Evolutionary conservation across 2,888 invertebrate species (phyloP), one percentile per base, ranked within the genome.

Genomic region (Chouioia cunea): DNA sequence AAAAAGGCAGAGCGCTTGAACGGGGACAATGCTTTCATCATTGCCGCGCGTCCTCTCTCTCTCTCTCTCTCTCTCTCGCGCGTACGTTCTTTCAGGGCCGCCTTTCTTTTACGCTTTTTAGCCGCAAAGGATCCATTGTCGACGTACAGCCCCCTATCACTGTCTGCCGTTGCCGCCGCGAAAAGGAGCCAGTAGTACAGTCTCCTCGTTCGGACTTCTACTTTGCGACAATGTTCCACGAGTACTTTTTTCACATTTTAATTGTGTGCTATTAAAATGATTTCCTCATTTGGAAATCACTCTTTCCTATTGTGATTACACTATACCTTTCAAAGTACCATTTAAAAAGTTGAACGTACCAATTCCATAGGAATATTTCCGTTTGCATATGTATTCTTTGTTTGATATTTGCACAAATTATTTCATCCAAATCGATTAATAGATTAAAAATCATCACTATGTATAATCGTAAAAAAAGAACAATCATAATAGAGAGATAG

Each of bases 1-100:
- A 76, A 75, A 74, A 77, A 74, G 79, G 76, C 74, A 36, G 36
- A 36, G 36, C 75, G 76, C 78, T 78, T 78, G 79, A 81, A 78
- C 79, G 78, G 80, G 82, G 81, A 85, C 85, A 85, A 85, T 85
- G 85, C 85, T 85, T 85, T 85, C 83, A 85, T 85, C 85, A 83
- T 85, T 82, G 85, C 85, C 85, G 84, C 83, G 63, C 71, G 68
- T 60, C 65, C 75, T 14, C 43, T 22, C 64, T 23, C 50, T 80
- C 79, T 81, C 82, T 82, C 82, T 83, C 58, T 18, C 36, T 48
- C 58, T 15, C 18, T 15, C 53, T 44, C 47, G 4, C 76, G 75
- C 75, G 73, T 75, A 70, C 72, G 50, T 64, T 48, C 59, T 66
- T 52, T 59, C 70, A 65, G 71, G 69, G 67, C 69, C 71, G 58